These are phyloP conservation scores for Hirtodrosophila alboralis DNA, from an alignment of 2,888 invertebrate species.

Conservation along the genomic window DNA sequence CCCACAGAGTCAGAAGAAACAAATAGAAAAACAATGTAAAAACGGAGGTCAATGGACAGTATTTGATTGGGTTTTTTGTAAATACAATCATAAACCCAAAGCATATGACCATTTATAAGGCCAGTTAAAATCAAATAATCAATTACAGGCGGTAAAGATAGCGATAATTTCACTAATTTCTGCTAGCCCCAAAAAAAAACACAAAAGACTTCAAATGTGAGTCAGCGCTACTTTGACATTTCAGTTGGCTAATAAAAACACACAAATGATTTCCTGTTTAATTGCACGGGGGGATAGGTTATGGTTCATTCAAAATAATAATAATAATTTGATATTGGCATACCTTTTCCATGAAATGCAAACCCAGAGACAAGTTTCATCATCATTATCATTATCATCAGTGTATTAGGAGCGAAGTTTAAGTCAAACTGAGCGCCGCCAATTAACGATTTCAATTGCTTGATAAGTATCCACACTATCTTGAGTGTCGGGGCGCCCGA, in stretches of 20 bases:
- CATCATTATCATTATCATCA: slow-evolving; percentile 26
- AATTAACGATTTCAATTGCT: slow-evolving; percentile 35
- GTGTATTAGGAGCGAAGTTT: not conserved
- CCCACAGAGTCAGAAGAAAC: not conserved
- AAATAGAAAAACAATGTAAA: too few relatives aligned
- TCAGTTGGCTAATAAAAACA: not conserved
- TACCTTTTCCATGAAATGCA: not conserved
- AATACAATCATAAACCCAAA: slow-evolving; percentile 48
- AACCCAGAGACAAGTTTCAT: slow-evolving; percentile 32
- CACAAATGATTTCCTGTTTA: not conserved
- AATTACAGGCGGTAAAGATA: slow-evolving; percentile 56
- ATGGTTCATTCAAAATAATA: slow-evolving; percentile 47
- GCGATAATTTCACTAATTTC: not conserved
- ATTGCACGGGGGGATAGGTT: slow-evolving; percentile 49
- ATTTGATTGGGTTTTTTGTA: slow-evolving; percentile 40
- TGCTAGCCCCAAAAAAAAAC: not conserved
- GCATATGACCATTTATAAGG: slow-evolving; percentile 42
- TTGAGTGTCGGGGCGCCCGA: slow-evolving; percentile 62
- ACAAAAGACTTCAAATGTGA: slow-evolving; percentile 19
- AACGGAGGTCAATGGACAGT: slow-evolving; percentile 55
- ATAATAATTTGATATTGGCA: slow-evolving; percentile 3
- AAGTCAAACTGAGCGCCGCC: slow-evolving; percentile 23
- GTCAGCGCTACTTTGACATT: slow-evolving; percentile 1
- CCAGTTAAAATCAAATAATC: slow-evolving; percentile 53
- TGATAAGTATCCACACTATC: slow-evolving; percentile 52